Base-by-base conservation (phyloP, 2,797 vertebrate species). In the Chromobotia macracanthus region DNA sequence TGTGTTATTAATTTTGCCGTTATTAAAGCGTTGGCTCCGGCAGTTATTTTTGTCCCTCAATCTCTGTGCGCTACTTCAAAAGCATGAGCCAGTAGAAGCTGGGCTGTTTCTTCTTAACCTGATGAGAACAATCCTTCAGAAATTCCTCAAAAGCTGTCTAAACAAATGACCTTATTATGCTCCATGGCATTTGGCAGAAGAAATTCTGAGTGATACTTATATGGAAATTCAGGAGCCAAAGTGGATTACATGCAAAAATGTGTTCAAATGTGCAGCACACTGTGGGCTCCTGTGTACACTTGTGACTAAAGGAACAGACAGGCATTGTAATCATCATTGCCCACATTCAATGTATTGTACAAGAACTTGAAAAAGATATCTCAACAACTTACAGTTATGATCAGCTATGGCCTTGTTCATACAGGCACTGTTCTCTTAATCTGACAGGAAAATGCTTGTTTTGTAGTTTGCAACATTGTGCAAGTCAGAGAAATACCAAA, bases 31-130 rank as follows among this genome's bases (percentile, higher is more conserved):
- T 38, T 44, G 41, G 53, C 58, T 63, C n/a, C 65, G 31, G 38
- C 41, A 28, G 71, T 76, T 87, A 80, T 84, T 86, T 86, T 84
- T 80, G 86, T 84, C 80, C 75, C 12, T 75, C 81, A 82, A 81
- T 85, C 80, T 61, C 48, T 50, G 51, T 35, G 77, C 25, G 60
- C 65, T 63, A 56, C 69, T 80, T 66, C 25, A 72, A 80, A 84
- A 75, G 69, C 65, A 76, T 53, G 64, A 51, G 38, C 72, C 85
- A 85, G 83, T 85, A 85, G 77, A 70, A 50, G 38, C 23, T 51
- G 48, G 44, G 80, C 73, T 72, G 58, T 75, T 64, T 80, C 72
- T 56, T 76, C 72, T 56, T 76, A 79, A 80, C 23, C 4, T 31
- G n/a, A 77, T 69, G 55, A 48, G 53, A 77, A 77, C 23, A 48